Base-by-base conservation (phyloP, 2,797 vertebrate genomes). In the Coranthus polyacanthus region DNA sequence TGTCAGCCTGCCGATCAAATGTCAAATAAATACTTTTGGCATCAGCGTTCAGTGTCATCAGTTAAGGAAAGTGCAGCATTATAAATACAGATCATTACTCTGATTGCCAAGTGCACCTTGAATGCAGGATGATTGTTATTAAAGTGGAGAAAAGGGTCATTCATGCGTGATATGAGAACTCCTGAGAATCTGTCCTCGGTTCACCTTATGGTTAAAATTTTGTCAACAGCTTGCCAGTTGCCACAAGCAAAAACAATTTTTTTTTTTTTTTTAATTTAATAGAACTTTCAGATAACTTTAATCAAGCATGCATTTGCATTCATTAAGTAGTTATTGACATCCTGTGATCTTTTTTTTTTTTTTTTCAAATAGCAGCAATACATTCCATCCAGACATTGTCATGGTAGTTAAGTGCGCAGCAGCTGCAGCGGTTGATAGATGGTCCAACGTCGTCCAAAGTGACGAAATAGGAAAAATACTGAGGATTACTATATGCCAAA, bases 401-500 rank as follows among this genome's bases (percentile, higher is more conserved):
- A 84, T 29, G 15, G n/a, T 12, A 15, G 15, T 17, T 50, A 34
- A 72, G 53, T 50, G 58, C 59, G 45, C 70, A 88, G 52, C 84
- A 86, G 82, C 84, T 88, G 82, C 79, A 57, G 24, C 1, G 1
- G 18, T 57, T 72, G 70, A 85, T 81, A 60, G 55, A 81, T 76
- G 64, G 56, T 8, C 53, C 1, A 4, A 26, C 52, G 43, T 49
- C 50, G 44, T 79, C 68, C 72, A 78, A 52, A 71, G 57, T 69
- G 74, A 84, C 37, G n/a, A 75, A 71, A 76, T 32, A 42, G 29
- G 46, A 68, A 58, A 64, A 63, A 77, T 2, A 22, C 13, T 2
- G 12, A n/a, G 18, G 60, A 22, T 57, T 65, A 13, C 37, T 36
- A 45, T 12, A 46, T 60, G 76, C 57, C 76, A 80, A 62, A 74